Conservation (phyloP, 2,888 invertebrate genomes). For the Actias luna region DNA sequence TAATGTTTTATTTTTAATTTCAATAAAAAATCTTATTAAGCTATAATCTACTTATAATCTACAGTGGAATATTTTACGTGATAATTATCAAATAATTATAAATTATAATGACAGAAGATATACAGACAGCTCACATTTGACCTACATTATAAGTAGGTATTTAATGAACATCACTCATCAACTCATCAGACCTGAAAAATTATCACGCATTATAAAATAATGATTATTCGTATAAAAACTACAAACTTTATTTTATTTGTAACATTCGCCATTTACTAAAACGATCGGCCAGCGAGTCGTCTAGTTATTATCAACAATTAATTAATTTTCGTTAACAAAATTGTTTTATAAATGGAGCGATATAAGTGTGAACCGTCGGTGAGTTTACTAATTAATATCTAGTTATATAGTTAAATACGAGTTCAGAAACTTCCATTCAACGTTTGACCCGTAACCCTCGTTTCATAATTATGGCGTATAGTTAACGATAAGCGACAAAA, state of each 20-base stretch:
- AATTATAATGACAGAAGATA: background rate
- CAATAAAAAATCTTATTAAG: no score
- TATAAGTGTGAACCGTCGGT: constrained; percentile 47
- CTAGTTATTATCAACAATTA: background rate
- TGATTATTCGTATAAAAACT: constrained; percentile 1
- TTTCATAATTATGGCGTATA: constrained; percentile 31
- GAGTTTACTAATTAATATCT: constrained; percentile 26
- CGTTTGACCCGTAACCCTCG: constrained; percentile 42
- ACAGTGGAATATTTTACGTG: background rate
- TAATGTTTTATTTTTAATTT: no score
- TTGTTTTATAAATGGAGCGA: constrained; percentile 39
- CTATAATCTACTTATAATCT: no score
- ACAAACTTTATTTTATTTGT: background rate
- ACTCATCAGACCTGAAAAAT: background rate
- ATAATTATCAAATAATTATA: background rate
- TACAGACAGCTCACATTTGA: constrained; percentile 1
- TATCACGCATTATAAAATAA: constrained; percentile 1
- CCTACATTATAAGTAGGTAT: background rate
- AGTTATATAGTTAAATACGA: background rate
- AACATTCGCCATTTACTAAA: background rate
- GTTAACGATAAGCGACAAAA: constrained; percentile 25
- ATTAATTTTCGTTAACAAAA: background rate
- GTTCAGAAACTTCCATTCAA: constrained; percentile 10
- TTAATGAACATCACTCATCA: background rate
- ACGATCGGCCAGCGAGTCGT: constrained; percentile 7